phyloP scores from a whole-genome alignment of 1,140 invertebrate species.

The Platyscapa corneri region DNA sequence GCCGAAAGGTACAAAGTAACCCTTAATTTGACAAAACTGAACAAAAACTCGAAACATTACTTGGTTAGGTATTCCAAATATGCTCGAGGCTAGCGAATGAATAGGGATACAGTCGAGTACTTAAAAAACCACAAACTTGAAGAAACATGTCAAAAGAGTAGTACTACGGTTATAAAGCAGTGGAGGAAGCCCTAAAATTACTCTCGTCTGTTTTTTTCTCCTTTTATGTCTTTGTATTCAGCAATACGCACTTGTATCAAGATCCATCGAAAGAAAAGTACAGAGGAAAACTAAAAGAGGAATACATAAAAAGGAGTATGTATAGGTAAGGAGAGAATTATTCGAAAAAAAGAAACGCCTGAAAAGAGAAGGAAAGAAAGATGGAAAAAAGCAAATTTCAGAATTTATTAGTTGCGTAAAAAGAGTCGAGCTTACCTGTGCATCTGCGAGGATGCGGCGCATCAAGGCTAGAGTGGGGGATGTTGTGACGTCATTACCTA shows the following conservation, averaged over 20 bases:
- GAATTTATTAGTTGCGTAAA: background rate
- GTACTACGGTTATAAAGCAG: background rate
- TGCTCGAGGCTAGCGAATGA: background rate
- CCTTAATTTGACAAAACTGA: background rate
- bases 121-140: background rate
- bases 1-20: background rate
- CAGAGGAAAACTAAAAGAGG: background rate
- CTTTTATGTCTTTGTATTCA: background rate
- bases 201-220: background rate
- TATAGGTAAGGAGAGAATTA: too few relatives aligned
- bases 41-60: background rate
- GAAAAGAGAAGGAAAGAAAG: background rate
- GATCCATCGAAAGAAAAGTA: background rate
- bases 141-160: background rate
- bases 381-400: background rate
- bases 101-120: background rate
- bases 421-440: slow-evolving; percentile 65
- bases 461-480: slow-evolving; percentile 74
- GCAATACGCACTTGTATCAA: background rate
- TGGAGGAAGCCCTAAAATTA: background rate
- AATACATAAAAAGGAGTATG: background rate
- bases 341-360: too few relatives aligned
- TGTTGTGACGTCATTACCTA: slow-evolving; percentile 71
- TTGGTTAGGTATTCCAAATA: background rate
- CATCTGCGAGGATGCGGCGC: slow-evolving; percentile 74